phyloP scores from a whole-genome alignment of 2,888 invertebrate genomes.

The Sminthurinus aureus region DNA sequence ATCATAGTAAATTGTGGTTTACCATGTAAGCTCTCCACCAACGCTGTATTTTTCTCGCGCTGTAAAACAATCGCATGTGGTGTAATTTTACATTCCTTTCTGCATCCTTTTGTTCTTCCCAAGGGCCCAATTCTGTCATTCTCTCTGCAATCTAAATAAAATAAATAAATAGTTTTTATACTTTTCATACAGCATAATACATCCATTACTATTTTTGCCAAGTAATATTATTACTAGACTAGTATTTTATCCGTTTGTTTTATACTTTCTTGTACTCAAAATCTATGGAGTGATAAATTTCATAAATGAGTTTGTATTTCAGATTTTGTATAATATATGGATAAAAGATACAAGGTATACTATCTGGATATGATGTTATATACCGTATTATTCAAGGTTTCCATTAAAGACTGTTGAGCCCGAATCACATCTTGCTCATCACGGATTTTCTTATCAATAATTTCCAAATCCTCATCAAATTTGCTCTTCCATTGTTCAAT shows the following conservation, averaged over 20 bases:
- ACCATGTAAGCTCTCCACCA: slow-evolving; percentile 60
- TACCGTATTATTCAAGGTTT: slow-evolving; percentile 50
- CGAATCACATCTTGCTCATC: slow-evolving; percentile 64
- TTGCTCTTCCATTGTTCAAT: slow-evolving; percentile 67
- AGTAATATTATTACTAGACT: no score
- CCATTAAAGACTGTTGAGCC: slow-evolving; percentile 49
- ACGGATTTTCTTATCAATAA: slow-evolving; percentile 66
- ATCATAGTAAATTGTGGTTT: slow-evolving; percentile 10
- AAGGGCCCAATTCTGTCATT: slow-evolving; percentile 56
- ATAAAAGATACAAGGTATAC: no score
- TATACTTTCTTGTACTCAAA: no score
- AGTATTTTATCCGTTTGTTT: no score
- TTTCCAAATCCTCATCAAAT: slow-evolving; percentile 68
- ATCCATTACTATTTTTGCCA: no score
- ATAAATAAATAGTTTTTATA: no score
- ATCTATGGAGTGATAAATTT: no score
- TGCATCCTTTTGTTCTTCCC: slow-evolving; percentile 56
- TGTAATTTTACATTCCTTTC: slow-evolving; percentile 50
- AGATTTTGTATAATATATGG: no score
- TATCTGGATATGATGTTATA: neutral
- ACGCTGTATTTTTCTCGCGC: slow-evolving; percentile 56
- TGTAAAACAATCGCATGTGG: slow-evolving; percentile 51
- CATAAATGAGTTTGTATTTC: no score
- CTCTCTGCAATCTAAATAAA: slow-evolving; percentile 51
- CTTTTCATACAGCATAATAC: no score